These are phyloP conservation scores for Notolabrus celidotus DNA, from an alignment of 2,797 vertebrate species.

Conservation along the genomic window DNA sequence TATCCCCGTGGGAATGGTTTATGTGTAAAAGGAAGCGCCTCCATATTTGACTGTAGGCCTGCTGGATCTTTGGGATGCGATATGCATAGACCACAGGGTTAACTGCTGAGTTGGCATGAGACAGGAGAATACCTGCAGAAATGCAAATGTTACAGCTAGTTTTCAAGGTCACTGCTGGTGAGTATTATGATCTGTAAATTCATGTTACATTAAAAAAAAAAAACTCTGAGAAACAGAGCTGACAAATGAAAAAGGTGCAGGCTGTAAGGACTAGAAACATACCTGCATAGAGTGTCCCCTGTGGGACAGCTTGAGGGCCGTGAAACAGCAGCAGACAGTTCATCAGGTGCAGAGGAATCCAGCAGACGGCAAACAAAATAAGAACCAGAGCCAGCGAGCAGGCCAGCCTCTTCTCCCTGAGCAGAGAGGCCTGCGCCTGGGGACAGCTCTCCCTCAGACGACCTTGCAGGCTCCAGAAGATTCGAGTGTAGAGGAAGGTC, in stretches of 20 bases:
- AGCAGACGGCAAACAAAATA: slow-evolving; percentile 86
- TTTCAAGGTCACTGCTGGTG: slow-evolving; percentile 3
- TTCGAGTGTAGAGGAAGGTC: slow-evolving; percentile 82
- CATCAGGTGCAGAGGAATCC: slow-evolving; percentile 89
- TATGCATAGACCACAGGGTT: slow-evolving; percentile 90
- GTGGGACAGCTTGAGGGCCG: slow-evolving; percentile 46
- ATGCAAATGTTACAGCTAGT: neutral
- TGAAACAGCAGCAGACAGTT: slow-evolving; percentile 83
- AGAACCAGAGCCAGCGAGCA: slow-evolving; percentile 89
- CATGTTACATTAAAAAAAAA: neutral
- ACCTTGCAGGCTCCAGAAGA: slow-evolving; percentile 85
- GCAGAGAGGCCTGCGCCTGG: slow-evolving; percentile 78
- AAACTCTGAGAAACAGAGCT: neutral
- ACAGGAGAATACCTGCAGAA: slow-evolving; percentile 84
- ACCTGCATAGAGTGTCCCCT: slow-evolving; percentile 62
- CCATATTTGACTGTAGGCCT: slow-evolving; percentile 85
- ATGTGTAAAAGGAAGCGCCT: slow-evolving; percentile 74
- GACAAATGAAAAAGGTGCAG: neutral
- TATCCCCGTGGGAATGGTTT: slow-evolving; percentile 43
- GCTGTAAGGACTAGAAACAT: slow-evolving; percentile 27
- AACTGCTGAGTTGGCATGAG: slow-evolving; percentile 89
- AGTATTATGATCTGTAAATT: slow-evolving; percentile 1
- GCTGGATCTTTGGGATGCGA: slow-evolving; percentile 90
- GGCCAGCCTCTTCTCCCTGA: slow-evolving; percentile 86
- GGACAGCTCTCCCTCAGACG: slow-evolving; percentile 74